phyloP scores from a whole-genome alignment of 2,888 invertebrate species.

The Drosophila nr. medialis region DNA sequence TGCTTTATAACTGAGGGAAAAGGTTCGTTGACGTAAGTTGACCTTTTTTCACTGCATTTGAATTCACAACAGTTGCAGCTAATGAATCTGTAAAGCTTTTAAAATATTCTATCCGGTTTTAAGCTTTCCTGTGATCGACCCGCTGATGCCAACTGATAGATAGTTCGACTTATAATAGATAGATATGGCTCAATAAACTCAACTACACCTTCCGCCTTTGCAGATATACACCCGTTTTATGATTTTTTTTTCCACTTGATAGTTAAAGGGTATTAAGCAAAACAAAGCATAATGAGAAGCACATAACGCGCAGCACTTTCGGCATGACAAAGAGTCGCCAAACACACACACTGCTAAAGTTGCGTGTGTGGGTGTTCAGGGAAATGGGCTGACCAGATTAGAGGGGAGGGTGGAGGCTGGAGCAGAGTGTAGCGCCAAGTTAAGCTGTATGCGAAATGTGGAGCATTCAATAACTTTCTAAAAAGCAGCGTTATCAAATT shows the following conservation, averaged over 20 bases:
- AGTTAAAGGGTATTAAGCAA: constrained; percentile 16
- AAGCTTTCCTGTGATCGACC: neutral
- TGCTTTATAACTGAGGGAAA: fast-evolving
- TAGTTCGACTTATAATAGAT: neutral
- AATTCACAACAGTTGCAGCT: neutral
- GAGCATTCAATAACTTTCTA: constrained; percentile 76
- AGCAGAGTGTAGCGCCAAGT: neutral
- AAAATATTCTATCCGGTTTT: neutral
- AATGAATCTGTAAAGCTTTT: neutral
- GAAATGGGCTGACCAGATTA: constrained; percentile 1
- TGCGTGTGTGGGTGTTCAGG: constrained; percentile 40
- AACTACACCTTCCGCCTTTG: neutral
- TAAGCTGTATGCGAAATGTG: constrained; percentile 56
- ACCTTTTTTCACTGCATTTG: neutral
- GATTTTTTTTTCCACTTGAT: neutral
- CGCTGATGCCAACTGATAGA: neutral
- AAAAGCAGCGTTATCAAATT: constrained; percentile 60
- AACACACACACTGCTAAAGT: constrained; percentile 7
- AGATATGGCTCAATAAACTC: neutral
- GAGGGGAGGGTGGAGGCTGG: neutral
- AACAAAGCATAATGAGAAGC: constrained; percentile 32
- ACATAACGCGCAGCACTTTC: constrained; percentile 21
- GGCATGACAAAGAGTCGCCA: constrained; percentile 42
- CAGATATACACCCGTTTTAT: neutral
- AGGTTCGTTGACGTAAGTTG: neutral